Evolutionary conservation across 1,140 invertebrate species (phyloP), one percentile per base, ranked within the genome.

Genomic region (Polypedilum vanderplanki): DNA sequence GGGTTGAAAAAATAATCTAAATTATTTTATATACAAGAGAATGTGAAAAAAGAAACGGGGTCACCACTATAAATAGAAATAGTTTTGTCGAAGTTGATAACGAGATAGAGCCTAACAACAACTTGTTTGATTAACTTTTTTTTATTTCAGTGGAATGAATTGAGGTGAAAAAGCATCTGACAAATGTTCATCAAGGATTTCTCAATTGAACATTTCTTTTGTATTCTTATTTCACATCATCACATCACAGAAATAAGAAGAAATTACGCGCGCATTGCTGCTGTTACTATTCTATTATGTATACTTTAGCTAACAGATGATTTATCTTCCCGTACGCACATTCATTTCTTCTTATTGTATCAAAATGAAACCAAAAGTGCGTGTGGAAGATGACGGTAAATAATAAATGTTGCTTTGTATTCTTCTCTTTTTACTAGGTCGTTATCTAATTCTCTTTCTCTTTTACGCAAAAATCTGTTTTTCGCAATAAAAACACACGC

Each of bases 151-250:
- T 10, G 9, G n/a, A n/a, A 4, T 15, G n/a, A 15, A 57, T 57
- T 57, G 46, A 57, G 46, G 9, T n/a, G 46, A 46, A 8, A 46
- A 46, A 57, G n/a, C 46, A 57, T 57, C 46, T 57, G 46, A 57
- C 46, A 57, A 57, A 57, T 57, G 46, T 57, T 57, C 46, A 57
- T 57, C 46, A 57, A 57, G 46, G 46, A 57, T 57, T 57, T 57
- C 24, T 33, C 24, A 33, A 33, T 33, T 33, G 24, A 33, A 33
- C 24, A 3, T 33, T 33, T 33, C 24, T 33, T 5, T 33, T n/a
- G n/a, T n/a, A n/a, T 5, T 33, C 46, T 57, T 57, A 12, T 12
- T 57, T 57, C 46, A 57, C 46, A 12, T 12, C 46, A 57, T 57
- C 46, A 57, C 12, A 57, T n/a, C 46, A 33, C 1, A 33, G 5